Evolutionary conservation across 2,888 invertebrate species (phyloP).

Genomic region (Trichopria drosophilae): DNA sequence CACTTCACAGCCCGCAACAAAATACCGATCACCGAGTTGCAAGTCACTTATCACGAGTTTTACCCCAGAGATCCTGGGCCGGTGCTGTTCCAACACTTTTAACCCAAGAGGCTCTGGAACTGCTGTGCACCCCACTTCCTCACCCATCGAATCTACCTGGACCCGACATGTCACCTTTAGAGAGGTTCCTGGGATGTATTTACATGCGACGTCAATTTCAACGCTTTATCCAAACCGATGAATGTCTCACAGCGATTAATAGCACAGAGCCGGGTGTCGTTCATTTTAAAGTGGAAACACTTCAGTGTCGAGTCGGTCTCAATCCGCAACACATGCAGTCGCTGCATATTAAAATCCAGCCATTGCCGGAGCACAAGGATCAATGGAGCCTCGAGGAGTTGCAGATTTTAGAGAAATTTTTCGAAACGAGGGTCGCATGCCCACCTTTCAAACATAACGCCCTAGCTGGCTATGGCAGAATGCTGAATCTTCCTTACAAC

Average conservation of each 20-base stretch:
- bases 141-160: conserved; percentile 72
- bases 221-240: conserved; percentile 81
- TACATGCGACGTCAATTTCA: conserved; percentile 87
- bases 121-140: conserved; percentile 76
- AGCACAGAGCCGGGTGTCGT: conserved; percentile 85
- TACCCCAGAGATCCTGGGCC: conserved; percentile 85
- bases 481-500: conserved; percentile 81
- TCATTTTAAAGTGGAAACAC: conserved; percentile 84
- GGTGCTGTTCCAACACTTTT: conserved; percentile 89
- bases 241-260: conserved; percentile 70
- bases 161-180: conserved; percentile 79
- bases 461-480: conserved; percentile 81
- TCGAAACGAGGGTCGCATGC: conserved; percentile 84
- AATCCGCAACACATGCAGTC: conserved; percentile 90
- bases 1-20: conserved; percentile 62
- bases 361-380: conserved; percentile 82
- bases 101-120: conserved; percentile 84
- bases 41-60: conserved; percentile 65
- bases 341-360: conserved; percentile 79
- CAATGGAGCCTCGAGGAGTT: conserved; percentile 86
- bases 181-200: conserved; percentile 90
- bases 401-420: conserved; percentile 87
- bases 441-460: conserved; percentile 91
- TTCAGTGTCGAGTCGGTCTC: conserved; percentile 84
- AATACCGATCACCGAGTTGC: conserved; percentile 57